A percentile compares a stretch with the other conserved stretches of the same genome.
phyloP scores from a whole-genome alignment of 2,797 vertebrate genomes.

The Gastrophryne carolinensis region DNA sequence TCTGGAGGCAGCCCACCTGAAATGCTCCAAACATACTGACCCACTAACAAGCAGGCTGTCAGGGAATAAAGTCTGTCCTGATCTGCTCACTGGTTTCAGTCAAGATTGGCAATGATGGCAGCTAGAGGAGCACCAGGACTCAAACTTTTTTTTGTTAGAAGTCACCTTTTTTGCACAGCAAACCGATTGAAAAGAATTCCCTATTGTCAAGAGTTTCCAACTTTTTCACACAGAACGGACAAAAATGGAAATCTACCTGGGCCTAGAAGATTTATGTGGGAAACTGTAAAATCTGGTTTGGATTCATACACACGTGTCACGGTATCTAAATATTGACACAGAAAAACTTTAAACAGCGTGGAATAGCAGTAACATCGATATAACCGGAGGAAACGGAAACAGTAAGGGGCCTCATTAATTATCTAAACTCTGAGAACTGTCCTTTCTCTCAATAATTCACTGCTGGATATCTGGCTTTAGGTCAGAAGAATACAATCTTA shows the following conservation, averaged over 20 bases:
- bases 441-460: not conserved
- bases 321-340: conserved; percentile 54
- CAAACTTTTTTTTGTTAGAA: too few species aligned
- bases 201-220: not conserved
- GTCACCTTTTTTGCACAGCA: too few species aligned
- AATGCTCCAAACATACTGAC: too few species aligned
- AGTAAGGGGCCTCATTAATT: conserved; percentile 37
- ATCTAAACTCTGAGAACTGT: conserved; percentile 41
- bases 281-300: conserved; percentile 52
- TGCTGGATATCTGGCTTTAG: not conserved
- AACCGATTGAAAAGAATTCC: too few species aligned
- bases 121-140: too few species aligned
- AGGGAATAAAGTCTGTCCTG: too few species aligned
- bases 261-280: conserved; percentile 50
- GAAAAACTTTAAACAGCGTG: conserved; percentile 42
- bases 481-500: too few species aligned
- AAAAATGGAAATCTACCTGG: not conserved
- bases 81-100: too few species aligned
- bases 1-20: too few species aligned
- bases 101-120: too few species aligned
- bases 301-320: conserved; percentile 51
- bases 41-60: too few species aligned
- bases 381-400: conserved; percentile 52
- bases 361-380: conserved; percentile 22
- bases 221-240: not conserved